phyloP scores from a whole-genome alignment of 2,797 vertebrate species.

The Mallotus villosus region DNA sequence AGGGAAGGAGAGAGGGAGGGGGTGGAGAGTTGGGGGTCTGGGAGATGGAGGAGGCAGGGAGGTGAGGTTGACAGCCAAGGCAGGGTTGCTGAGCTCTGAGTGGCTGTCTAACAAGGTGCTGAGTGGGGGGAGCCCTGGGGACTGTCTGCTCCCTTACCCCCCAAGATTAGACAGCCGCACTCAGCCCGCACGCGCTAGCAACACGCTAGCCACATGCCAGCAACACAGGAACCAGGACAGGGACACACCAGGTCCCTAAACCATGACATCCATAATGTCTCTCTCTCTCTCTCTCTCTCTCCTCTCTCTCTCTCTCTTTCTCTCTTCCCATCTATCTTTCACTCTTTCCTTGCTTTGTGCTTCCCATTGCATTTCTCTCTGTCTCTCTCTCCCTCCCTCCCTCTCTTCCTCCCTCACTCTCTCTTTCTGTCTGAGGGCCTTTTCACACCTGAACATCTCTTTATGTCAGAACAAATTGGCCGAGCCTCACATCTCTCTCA shows the following conservation, averaged over 20 bases:
- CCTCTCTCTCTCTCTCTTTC: slow-evolving; percentile 47
- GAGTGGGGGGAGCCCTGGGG: slow-evolving; percentile 79
- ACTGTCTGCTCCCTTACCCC: slow-evolving; percentile 73
- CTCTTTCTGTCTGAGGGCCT: slow-evolving; percentile 67
- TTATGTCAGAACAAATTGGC: slow-evolving; percentile 88
- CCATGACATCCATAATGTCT: slow-evolving; percentile 34
- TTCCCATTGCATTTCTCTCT: slow-evolving; percentile 25
- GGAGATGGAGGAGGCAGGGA: slow-evolving; percentile 48
- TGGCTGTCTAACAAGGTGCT: slow-evolving; percentile 83
- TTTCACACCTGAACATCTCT: slow-evolving; percentile 85
- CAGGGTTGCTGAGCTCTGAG: slow-evolving; percentile 34
- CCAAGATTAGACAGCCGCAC: slow-evolving; percentile 83
- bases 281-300: slow-evolving; percentile 10
- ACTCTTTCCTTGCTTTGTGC: background rate
- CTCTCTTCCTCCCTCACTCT: slow-evolving; percentile 43
- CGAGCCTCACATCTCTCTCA: slow-evolving; percentile 82
- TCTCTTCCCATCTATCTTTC: slow-evolving; percentile 53
- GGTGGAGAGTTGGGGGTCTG: slow-evolving; percentile 39
- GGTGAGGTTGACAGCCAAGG: slow-evolving; percentile 33
- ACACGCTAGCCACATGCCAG: slow-evolving; percentile 46
- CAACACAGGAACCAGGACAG: slow-evolving; percentile 52
- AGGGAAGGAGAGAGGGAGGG: slow-evolving; percentile 28
- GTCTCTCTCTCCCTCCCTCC: slow-evolving; percentile 31
- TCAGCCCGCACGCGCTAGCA: slow-evolving; percentile 49
- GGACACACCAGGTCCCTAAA: slow-evolving; percentile 70